Base-by-base conservation (phyloP, 2,797 vertebrate species). In the Diplodus sargus region DNA sequence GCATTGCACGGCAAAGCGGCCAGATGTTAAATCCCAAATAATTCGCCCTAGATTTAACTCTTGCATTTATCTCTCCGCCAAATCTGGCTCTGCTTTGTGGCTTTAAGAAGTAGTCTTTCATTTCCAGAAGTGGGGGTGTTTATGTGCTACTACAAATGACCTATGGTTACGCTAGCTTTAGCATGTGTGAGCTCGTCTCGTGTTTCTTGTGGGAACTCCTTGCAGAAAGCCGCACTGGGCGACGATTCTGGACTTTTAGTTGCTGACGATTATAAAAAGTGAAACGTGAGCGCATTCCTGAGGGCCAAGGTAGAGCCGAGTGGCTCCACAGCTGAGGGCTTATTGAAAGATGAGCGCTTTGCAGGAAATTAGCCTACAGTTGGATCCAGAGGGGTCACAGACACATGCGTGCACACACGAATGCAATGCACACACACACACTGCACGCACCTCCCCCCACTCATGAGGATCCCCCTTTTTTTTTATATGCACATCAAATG, bases 271-370 rank as follows among this genome's bases (percentile, higher is more conserved):
- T 84, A 90, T 84, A 90, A 93, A 93, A 93, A 91, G 91, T 95
- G 94, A 95, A 95, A 94, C 39, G 68, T 75, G 94, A 95, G 92
- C 90, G 48, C 93, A 94, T 95, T 95, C 92, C 85, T 78, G 70
- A 71, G 67, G 86, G 81, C 76, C 87, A 60, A 86, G 81, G 68
- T 84, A 73, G 90, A 73, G 90, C 87, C 62, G 39, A 63, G 88
- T 39, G 81, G 83, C 73, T 48, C 13, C 90, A 88, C 92, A 94
- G 94, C 93, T 94, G 94, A 92, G 75, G 90, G 70, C 70, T 84
- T 79, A 84, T 70, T 84, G 91, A 92, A 85, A 94, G 90, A 93
- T 42, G 67, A 85, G 83, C 22, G 79, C 77, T 75, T 65, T 57
- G 88, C 63, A 85, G 84, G 79, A 86, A 88, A 88, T 86, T 74